These are phyloP conservation scores for Lasioglossum figueresi DNA, from an alignment of 2,888 invertebrate genomes.

Conservation along the genomic window DNA sequence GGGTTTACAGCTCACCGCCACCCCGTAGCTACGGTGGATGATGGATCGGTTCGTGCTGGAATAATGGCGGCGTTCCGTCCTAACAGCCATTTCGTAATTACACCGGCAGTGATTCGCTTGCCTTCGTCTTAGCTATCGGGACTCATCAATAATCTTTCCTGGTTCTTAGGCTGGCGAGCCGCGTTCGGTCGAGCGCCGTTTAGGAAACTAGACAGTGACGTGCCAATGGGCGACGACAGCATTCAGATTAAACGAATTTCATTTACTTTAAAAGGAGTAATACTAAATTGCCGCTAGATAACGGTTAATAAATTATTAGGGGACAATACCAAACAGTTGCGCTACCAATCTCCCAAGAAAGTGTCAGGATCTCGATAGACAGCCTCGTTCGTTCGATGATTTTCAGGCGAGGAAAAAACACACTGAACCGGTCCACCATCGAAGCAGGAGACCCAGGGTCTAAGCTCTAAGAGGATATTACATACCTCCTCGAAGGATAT, in stretches of 20 bases:
- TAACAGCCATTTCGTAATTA: constrained; percentile 80
- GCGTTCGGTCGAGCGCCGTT: not conserved
- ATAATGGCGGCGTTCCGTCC: constrained; percentile 71
- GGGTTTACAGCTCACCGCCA: constrained; percentile 60
- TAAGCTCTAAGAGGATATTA: constrained; percentile 80
- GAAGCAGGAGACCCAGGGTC: constrained; percentile 28
- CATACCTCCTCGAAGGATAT: constrained; percentile 81
- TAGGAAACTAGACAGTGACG: not conserved
- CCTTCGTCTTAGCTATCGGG: constrained; percentile 78
- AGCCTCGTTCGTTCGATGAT: constrained; percentile 34
- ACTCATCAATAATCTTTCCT: constrained; percentile 80
- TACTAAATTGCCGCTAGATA: not conserved
- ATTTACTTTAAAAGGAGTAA: not conserved
- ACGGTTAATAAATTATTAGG: not conserved
- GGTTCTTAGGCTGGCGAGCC: constrained; percentile 38
- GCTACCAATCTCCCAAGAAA: not conserved
- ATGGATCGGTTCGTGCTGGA: constrained; percentile 76
- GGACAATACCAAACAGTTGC: not conserved
- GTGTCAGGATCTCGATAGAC: not conserved
- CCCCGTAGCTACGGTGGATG: constrained; percentile 74
- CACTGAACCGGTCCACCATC: constrained; percentile 24
- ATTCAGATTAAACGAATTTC: not conserved
- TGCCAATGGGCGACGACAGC: not conserved
- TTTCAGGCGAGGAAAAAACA: constrained; percentile 60
- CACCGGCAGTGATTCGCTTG: constrained; percentile 77